phyloP scores from a whole-genome alignment of 2,113 vertebrate genomes.

The Phylloscopus trochilus region DNA sequence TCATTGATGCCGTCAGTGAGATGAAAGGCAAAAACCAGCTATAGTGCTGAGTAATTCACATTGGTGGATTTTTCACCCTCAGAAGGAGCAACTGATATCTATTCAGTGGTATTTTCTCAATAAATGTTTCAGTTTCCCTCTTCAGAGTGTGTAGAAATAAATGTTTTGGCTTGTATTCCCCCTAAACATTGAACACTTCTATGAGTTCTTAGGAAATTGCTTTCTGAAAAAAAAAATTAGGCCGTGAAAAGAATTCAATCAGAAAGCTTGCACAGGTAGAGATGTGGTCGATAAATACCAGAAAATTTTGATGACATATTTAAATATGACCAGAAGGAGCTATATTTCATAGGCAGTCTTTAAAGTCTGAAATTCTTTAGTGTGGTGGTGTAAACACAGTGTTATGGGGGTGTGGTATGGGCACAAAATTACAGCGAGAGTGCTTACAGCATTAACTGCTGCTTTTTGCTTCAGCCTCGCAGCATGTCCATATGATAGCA shows the following conservation, averaged over 20 bases:
- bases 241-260: background rate
- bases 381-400: background rate
- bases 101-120: slow-evolving; percentile 5
- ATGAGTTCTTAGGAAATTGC: background rate
- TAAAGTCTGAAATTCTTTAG: background rate
- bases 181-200: background rate
- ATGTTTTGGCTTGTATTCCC: background rate
- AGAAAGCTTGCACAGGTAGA: background rate
- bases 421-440: background rate
- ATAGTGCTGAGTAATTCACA: slow-evolving; percentile 25
- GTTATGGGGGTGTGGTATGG: background rate
- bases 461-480: background rate
- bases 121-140: background rate
- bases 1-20: slow-evolving; percentile 21
- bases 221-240: background rate
- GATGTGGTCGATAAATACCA: background rate
- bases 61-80: background rate
- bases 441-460: background rate
- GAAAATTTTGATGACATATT: background rate
- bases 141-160: background rate
- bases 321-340: background rate
- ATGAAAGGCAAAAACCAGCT: slow-evolving; percentile 26
- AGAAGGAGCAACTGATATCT: background rate
- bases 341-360: background rate
- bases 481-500: background rate